phyloP scores from a whole-genome alignment of 2,888 invertebrate genomes.

The Aethes cnicana region DNA sequence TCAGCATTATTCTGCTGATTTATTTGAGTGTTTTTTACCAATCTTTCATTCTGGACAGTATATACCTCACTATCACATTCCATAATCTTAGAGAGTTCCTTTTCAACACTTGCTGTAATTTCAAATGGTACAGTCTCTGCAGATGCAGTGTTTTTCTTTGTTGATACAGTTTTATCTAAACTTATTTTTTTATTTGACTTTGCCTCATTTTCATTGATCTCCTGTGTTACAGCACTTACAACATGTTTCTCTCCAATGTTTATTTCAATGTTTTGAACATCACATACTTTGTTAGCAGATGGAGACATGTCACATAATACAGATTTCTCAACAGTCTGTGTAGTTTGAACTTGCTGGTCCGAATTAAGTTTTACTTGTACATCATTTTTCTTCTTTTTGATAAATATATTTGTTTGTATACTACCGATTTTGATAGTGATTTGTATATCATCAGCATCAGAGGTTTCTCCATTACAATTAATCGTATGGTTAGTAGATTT shows the following conservation, averaged over 20 bases:
- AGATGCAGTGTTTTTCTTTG: slow-evolving; percentile 68
- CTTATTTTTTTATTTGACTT: slow-evolving; percentile 21
- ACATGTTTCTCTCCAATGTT: slow-evolving; percentile 36
- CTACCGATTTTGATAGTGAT: slow-evolving; percentile 69
- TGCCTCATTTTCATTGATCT: slow-evolving; percentile 29
- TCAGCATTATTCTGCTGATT: background rate
- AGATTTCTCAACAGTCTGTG: slow-evolving; percentile 41
- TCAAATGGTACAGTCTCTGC: slow-evolving; percentile 67
- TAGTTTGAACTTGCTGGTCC: slow-evolving; percentile 65
- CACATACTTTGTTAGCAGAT: slow-evolving; percentile 28
- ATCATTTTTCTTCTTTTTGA: slow-evolving; percentile 64
- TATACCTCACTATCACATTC: slow-evolving; percentile 15
- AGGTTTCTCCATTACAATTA: slow-evolving; percentile 36
- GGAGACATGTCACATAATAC: slow-evolving; percentile 34
- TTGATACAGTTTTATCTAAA: slow-evolving; percentile 45
- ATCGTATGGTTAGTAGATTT: slow-evolving; percentile 38
- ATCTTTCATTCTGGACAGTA: slow-evolving; percentile 12
- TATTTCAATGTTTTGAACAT: slow-evolving; percentile 41
- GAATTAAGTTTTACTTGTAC: slow-evolving; percentile 60
- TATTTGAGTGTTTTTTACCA: slow-evolving; percentile 21
- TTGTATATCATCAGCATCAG: slow-evolving; percentile 59
- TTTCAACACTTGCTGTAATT: slow-evolving; percentile 71
- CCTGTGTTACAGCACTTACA: slow-evolving; percentile 33
- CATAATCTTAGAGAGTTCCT: slow-evolving; percentile 56
- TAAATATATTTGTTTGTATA: slow-evolving; percentile 63